These are phyloP conservation scores for Indicator indicator DNA, from an alignment of 2,113 vertebrate species.

Conservation along the genomic window DNA sequence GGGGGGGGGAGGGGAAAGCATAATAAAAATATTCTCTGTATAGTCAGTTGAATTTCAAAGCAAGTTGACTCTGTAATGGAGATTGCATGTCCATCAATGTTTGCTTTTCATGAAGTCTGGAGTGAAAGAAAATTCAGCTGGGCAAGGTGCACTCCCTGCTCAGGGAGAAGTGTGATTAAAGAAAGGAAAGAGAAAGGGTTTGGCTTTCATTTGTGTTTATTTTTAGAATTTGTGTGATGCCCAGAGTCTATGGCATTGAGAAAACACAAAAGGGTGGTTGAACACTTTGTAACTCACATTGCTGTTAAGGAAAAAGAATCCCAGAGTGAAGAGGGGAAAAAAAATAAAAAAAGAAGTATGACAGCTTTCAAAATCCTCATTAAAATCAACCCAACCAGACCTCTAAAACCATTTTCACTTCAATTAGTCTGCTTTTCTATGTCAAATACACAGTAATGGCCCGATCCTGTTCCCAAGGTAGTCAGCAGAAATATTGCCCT, in stretches of 20 bases:
- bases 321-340: not conserved
- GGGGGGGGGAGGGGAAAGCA: not conserved
- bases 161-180: not conserved
- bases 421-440: constrained; percentile 14
- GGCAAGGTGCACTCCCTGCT: constrained; percentile 14
- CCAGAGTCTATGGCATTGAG: not conserved
- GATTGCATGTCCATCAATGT: not conserved
- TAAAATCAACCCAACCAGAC: constrained; percentile 46
- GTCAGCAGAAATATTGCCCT: not conserved
- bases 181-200: not conserved
- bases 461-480: not conserved
- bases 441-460: not conserved
- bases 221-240: constrained; percentile 36
- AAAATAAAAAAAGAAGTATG: not conserved
- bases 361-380: constrained; percentile 42
- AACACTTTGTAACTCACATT: not conserved
- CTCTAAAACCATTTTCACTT: constrained; percentile 27
- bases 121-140: constrained; percentile 6
- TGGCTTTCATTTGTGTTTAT: constrained; percentile 34
- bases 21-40: not conserved
- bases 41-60: constrained; percentile 27
- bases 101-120: constrained; percentile 19
- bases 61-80: not conserved
- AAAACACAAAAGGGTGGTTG: constrained; percentile 33
- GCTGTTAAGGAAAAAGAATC: not conserved